Conservation (phyloP, 2,888 invertebrate species). For the Diabrotica balteata region DNA sequence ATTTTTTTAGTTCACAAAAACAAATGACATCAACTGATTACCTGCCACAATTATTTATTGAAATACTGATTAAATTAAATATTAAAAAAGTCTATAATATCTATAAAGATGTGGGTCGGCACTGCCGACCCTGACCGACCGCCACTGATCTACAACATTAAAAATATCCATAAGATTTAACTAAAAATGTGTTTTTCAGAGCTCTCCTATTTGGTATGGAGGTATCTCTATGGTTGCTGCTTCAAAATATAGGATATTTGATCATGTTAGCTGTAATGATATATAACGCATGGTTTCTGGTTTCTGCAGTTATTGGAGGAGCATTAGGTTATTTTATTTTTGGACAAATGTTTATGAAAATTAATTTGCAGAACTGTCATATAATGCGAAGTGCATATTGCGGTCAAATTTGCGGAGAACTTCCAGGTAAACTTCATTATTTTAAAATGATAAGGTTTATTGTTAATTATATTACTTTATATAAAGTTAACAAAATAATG, state of each 20-base stretch:
- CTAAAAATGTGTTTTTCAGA: slow-evolving; percentile 44
- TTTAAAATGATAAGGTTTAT: neutral
- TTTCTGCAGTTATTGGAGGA: slow-evolving; percentile 71
- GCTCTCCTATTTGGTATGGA: slow-evolving; percentile 52
- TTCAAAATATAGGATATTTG: slow-evolving; percentile 68
- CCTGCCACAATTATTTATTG: too few species aligned
- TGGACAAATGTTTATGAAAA: slow-evolving; percentile 63
- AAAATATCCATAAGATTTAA: too few species aligned
- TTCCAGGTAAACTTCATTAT: slow-evolving; percentile 59
- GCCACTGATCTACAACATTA: too few species aligned
- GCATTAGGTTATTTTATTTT: slow-evolving; percentile 67
- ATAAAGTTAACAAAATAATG: neutral
- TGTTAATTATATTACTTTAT: neutral
- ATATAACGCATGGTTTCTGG: slow-evolving; percentile 72
- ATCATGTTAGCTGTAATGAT: slow-evolving; percentile 79
- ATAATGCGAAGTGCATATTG: slow-evolving; percentile 60
- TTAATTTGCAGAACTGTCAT: slow-evolving; percentile 63
- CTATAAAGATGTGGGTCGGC: too few species aligned
- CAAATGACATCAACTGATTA: too few species aligned
- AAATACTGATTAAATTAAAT: too few species aligned
- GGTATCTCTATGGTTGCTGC: slow-evolving; percentile 53
- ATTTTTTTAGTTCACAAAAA: too few species aligned
- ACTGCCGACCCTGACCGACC: too few species aligned
- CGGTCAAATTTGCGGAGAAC: slow-evolving; percentile 55
- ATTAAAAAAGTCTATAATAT: too few species aligned